These are phyloP conservation scores for Drosophila orosa DNA, from an alignment of 1,140 invertebrate genomes.

Conservation along the genomic window DNA sequence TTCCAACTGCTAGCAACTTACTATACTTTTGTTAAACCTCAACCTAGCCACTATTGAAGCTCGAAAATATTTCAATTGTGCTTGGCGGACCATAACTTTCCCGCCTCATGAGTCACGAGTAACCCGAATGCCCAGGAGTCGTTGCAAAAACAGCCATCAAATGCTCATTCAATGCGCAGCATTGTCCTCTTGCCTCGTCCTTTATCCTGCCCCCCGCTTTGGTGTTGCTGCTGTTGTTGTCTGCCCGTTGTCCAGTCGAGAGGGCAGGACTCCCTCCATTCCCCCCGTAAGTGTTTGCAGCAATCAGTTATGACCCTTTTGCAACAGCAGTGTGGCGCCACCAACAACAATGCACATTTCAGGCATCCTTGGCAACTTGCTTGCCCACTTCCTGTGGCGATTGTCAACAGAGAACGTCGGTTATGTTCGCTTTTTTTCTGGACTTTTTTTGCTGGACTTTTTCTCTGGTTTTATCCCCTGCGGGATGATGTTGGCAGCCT, in stretches of 20 bases:
- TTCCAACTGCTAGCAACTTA: not conserved
- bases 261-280: not conserved
- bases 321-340: constrained; percentile 25
- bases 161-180: constrained; percentile 55
- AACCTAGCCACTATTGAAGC: not conserved
- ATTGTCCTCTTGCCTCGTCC: constrained; percentile 25
- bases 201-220: constrained; percentile 4
- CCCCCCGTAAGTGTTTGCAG: constrained; percentile 64
- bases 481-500: constrained; percentile 51
- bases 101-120: constrained; percentile 14
- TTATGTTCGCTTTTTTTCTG: constrained; percentile 49
- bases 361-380: constrained; percentile 57
- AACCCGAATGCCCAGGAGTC: constrained; percentile 34
- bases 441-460: constrained; percentile 11
- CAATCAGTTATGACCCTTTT: constrained; percentile 75
- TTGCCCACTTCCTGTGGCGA: constrained; percentile 72
- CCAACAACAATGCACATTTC: constrained; percentile 45
- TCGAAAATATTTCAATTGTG: constrained; percentile 2
- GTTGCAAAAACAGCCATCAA: constrained; percentile 51
- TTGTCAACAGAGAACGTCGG: constrained; percentile 70
- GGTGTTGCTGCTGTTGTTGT: constrained; percentile 2
- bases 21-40: not conserved
- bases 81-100: constrained; percentile 17
- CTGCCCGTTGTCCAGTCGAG: constrained; percentile 28
- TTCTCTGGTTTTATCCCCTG: constrained; percentile 25